Evolutionary conservation across 2,888 invertebrate genomes (phyloP).

Genomic region (Macrophya alboannulata): DNA sequence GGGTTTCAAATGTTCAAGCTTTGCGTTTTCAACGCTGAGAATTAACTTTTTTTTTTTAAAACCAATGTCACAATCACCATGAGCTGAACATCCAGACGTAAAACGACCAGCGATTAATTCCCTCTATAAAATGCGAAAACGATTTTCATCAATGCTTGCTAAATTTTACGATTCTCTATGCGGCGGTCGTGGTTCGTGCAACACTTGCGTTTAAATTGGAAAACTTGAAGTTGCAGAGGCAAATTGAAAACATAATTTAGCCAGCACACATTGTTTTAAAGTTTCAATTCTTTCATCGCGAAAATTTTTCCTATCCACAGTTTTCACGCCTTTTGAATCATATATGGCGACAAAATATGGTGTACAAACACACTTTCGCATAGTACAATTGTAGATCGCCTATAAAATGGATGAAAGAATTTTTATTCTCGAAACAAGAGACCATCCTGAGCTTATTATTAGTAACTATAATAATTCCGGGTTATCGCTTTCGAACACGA

Average conservation of each 20-base stretch:
- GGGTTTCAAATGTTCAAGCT: constrained; percentile 7
- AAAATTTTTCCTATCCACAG: background rate
- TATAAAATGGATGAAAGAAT: constrained; percentile 13
- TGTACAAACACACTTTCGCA: background rate
- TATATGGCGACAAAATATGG: background rate
- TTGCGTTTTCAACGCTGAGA: background rate
- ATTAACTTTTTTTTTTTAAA: background rate
- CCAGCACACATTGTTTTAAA: constrained; percentile 18
- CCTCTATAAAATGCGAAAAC: constrained; percentile 28
- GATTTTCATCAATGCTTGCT: constrained; percentile 30
- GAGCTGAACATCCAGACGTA: background rate
- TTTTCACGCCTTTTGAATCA: constrained; percentile 7
- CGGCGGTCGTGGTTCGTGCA: background rate
- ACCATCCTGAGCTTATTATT: background rate
- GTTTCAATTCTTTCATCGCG: background rate
- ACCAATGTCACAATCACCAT: constrained; percentile 23
- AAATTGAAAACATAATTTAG: constrained; percentile 48
- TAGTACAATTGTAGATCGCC: background rate
- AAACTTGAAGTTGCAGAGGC: constrained; percentile 14
- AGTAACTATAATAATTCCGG: constrained; percentile 28
- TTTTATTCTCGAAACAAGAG: constrained; percentile 23
- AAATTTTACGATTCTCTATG: background rate
- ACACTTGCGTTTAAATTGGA: constrained; percentile 48
- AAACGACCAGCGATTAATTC: constrained; percentile 11
- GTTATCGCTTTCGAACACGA: constrained; percentile 18